A percentile compares a stretch with the other conserved stretches of the same genome.
phyloP scores from a whole-genome alignment of 2,888 invertebrate genomes.

The Andrena bicolor region DNA sequence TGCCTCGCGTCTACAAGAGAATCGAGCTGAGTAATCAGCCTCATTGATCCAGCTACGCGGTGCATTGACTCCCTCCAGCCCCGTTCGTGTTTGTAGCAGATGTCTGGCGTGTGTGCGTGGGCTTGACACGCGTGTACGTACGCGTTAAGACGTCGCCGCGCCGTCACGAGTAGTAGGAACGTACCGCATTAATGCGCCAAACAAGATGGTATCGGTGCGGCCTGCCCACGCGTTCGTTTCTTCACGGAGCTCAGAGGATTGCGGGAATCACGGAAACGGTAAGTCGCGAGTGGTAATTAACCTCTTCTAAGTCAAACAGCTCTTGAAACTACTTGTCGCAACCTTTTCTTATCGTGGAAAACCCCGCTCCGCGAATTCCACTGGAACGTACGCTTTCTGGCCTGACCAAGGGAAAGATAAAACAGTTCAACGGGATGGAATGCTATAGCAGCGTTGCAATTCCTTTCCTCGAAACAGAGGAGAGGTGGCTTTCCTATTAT shows the following conservation, averaged over 20 bases:
- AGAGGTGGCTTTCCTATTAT: too few species aligned
- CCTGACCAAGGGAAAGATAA: not conserved
- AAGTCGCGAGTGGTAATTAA: constrained; percentile 31
- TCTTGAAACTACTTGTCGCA: not conserved
- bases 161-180: constrained; percentile 30
- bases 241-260: constrained; percentile 9
- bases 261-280: constrained; percentile 37
- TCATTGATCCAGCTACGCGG: constrained; percentile 73
- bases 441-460: not conserved
- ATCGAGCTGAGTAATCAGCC: constrained; percentile 70
- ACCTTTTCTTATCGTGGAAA: not conserved
- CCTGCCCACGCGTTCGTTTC: constrained; percentile 13
- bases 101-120: constrained; percentile 14
- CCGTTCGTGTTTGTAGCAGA: constrained; percentile 7
- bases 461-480: too few species aligned
- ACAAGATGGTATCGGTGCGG: constrained; percentile 45
- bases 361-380: not conserved
- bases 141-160: constrained; percentile 25
- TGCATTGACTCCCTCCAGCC: constrained; percentile 67
- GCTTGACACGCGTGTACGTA: not conserved
- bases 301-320: constrained; percentile 10
- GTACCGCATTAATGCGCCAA: constrained; percentile 45
- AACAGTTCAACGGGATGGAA: not conserved
- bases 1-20: constrained; percentile 67
- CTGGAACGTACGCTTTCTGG: not conserved